Evolutionary conservation across 2,888 invertebrate species (phyloP).

Genomic region (Xiphydria camelus): DNA sequence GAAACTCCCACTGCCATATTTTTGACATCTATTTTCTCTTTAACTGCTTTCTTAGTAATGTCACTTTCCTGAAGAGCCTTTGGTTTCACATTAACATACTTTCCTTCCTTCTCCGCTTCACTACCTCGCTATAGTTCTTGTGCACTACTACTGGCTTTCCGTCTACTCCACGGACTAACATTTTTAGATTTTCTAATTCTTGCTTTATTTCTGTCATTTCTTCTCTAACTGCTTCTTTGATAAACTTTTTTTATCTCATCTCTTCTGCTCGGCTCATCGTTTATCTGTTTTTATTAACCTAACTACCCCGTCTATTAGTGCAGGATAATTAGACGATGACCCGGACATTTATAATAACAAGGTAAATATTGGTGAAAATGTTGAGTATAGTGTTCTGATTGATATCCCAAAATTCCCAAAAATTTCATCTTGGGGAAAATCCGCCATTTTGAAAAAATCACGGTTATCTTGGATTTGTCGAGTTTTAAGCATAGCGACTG

Average conservation of each 20-base stretch:
- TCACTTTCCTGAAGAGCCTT: conserved; percentile 21
- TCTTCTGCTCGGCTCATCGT: too few species aligned
- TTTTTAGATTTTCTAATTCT: conserved; percentile 14
- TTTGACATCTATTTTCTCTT: conserved; percentile 16
- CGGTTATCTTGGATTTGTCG: too few species aligned
- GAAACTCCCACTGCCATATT: conserved; percentile 14
- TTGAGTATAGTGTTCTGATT: too few species aligned
- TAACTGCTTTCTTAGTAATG: conserved; percentile 11
- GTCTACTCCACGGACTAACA: not conserved
- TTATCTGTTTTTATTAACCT: too few species aligned
- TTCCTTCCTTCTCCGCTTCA: conserved; percentile 3
- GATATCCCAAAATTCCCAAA: too few species aligned
- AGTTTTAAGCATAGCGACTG: too few species aligned
- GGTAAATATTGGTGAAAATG: too few species aligned
- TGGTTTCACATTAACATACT: conserved; percentile 17
- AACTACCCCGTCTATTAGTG: too few species aligned
- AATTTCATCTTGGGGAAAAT: too few species aligned
- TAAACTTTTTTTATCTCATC: not conserved
- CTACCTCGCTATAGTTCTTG: conserved; percentile 6
- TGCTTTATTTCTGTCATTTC: conserved; percentile 11
- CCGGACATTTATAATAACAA: too few species aligned
- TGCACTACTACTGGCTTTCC: not conserved
- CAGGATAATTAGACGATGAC: too few species aligned
- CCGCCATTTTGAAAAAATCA: too few species aligned
- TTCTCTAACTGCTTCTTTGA: conserved; percentile 11